A percentile compares a stretch with the other conserved stretches of the same genome.
Evolutionary conservation across 2,888 invertebrate genomes (phyloP).

Genomic region (Invenusta paracnida): DNA sequence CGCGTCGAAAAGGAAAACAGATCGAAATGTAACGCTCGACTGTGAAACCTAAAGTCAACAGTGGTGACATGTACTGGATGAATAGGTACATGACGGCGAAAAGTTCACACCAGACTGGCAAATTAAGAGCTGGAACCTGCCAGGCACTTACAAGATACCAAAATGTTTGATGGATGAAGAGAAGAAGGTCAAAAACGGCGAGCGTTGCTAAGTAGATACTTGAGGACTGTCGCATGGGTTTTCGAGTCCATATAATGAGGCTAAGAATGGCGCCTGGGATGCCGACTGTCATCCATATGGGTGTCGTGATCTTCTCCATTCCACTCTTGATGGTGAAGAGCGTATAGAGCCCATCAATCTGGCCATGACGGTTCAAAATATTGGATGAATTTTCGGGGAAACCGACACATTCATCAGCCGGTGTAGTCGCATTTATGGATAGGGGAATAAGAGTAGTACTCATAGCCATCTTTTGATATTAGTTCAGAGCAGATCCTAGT

Average conservation of each 20-base stretch:
- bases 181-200: slow-evolving; percentile 53
- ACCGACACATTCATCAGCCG: not conserved
- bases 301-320: slow-evolving; percentile 41
- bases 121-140: slow-evolving; percentile 47
- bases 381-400: not conserved
- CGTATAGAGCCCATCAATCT: not conserved
- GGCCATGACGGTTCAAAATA: not conserved
- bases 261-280: slow-evolving; percentile 59
- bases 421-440: too few relatives aligned
- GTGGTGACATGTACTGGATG: slow-evolving; percentile 57
- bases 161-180: slow-evolving; percentile 1
- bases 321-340: not conserved
- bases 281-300: slow-evolving; percentile 55
- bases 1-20: slow-evolving; percentile 56
- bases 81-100: slow-evolving; percentile 53
- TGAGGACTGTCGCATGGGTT: slow-evolving; percentile 58
- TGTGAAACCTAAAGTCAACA: slow-evolving; percentile 59
- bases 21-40: slow-evolving; percentile 60
- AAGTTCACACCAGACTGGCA: slow-evolving; percentile 45
- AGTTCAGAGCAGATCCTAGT: too few relatives aligned
- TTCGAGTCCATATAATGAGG: slow-evolving; percentile 57
- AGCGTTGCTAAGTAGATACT: slow-evolving; percentile 58
- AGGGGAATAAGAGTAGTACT: too few relatives aligned
- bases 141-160: slow-evolving; percentile 45
- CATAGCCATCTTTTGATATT: too few relatives aligned